phyloP scores from a whole-genome alignment of 1,140 invertebrate species.

The Pachypsylla venusta region DNA sequence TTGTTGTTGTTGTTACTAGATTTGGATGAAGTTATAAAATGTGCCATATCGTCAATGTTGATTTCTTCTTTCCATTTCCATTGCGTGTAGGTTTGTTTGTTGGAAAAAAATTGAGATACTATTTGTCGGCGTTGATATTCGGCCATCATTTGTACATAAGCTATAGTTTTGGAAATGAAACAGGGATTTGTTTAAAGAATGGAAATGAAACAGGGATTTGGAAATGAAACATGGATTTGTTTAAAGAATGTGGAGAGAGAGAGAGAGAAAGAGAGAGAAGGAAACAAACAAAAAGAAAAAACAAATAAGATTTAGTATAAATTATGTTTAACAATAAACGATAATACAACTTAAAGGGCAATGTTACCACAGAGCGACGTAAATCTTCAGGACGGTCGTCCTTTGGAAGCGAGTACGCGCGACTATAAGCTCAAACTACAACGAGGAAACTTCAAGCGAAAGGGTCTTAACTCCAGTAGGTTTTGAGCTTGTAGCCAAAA shows the following conservation, averaged over 20 bases:
- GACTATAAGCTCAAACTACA: too few species aligned
- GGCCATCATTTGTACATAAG: slow-evolving; percentile 3
- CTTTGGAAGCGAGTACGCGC: too few species aligned
- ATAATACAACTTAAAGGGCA: too few species aligned
- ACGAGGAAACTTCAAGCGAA: too few species aligned
- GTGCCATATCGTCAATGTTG: slow-evolving; percentile 6
- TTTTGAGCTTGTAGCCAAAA: too few species aligned
- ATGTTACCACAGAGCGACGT: too few species aligned
- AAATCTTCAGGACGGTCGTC: too few species aligned
- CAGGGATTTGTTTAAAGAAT: neutral
- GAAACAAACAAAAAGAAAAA: neutral
- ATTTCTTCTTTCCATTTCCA: slow-evolving; percentile 7
- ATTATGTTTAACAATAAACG: too few species aligned
- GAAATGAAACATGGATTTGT: neutral
- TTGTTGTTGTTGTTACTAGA: neutral
- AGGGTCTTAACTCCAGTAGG: too few species aligned
- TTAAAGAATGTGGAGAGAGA: neutral
- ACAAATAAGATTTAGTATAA: neutral
- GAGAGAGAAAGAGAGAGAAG: neutral
- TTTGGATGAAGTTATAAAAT: neutral
- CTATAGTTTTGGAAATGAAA: neutral
- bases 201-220: neutral
- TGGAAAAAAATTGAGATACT: neutral
- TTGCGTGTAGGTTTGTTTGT: neutral
- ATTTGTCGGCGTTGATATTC: neutral